A percentile compares a stretch with the other conserved stretches of the same genome.
Conservation (phyloP, 2,113 vertebrate species). For the Gambusia affinis region DNA sequence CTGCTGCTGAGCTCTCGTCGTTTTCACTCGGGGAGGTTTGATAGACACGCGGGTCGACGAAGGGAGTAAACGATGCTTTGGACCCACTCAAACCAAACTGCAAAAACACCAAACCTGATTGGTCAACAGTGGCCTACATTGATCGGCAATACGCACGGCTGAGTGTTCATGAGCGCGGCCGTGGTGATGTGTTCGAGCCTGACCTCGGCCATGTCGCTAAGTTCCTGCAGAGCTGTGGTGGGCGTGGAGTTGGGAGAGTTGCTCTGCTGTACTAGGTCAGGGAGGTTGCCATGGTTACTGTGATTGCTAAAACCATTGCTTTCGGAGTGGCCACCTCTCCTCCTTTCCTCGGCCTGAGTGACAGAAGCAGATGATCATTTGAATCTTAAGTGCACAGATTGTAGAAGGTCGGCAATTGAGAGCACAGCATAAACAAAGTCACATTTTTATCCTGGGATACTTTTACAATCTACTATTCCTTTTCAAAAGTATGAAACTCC, state of each 20-base stretch:
- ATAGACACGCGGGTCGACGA: conserved; percentile 92
- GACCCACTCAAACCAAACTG: conserved; percentile 92
- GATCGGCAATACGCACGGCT: background rate
- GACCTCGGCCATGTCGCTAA: conserved; percentile 91
- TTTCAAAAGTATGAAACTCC: no score
- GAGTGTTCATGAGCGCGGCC: background rate
- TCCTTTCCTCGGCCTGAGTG: conserved; percentile 88
- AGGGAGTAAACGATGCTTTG: conserved; percentile 94
- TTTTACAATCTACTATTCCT: no score
- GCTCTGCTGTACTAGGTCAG: conserved; percentile 96
- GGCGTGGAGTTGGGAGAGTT: conserved; percentile 91
- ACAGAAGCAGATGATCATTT: conserved; percentile 25
- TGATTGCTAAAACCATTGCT: conserved; percentile 96
- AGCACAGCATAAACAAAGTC: background rate
- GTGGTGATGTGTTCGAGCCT: background rate
- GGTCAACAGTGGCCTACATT: background rate
- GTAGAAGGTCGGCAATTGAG: background rate
- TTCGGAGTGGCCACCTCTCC: conserved; percentile 87
- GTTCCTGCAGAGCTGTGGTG: conserved; percentile 88
- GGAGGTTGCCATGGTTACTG: conserved; percentile 93
- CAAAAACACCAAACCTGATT: conserved; percentile 28
- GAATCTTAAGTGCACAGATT: background rate
- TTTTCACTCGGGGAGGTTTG: conserved; percentile 92
- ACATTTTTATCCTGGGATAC: background rate
- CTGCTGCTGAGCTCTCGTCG: conserved; percentile 85